These are phyloP conservation scores for Fopius arisanus DNA, from an alignment of 1,140 invertebrate genomes.

Conservation along the genomic window DNA sequence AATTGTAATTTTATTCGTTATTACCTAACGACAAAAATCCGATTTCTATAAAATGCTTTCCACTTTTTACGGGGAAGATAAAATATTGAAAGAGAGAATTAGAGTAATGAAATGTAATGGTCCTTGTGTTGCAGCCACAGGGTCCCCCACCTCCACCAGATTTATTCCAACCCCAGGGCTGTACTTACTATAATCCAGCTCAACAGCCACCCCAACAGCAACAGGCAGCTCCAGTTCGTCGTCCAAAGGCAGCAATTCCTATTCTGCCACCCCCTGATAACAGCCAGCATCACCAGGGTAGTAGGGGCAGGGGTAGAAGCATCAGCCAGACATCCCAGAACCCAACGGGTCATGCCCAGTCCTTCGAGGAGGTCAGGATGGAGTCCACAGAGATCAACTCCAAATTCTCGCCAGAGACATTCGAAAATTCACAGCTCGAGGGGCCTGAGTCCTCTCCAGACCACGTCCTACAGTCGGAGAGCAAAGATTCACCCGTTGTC, in stretches of 20 bases:
- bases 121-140: conserved; percentile 39
- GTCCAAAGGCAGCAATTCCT: conserved; percentile 70
- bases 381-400: neutral
- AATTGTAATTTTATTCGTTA: no score
- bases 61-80: no score
- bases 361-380: neutral
- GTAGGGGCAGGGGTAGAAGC: conserved; percentile 44
- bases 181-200: conserved; percentile 66
- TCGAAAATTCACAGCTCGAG: neutral
- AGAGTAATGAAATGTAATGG: neutral
- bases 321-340: neutral
- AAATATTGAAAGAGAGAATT: no score
- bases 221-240: conserved; percentile 58
- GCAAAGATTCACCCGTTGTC: neutral
- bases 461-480: neutral
- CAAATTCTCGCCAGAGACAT: neutral
- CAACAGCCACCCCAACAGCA: conserved; percentile 64
- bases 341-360: neutral
- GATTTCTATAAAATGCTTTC: no score
- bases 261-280: conserved; percentile 69
- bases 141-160: conserved; percentile 65
- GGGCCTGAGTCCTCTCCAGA: neutral
- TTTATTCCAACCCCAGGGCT: conserved; percentile 67
- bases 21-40: no score
- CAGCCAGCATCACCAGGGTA: conserved; percentile 42